Conservation (phyloP, 92 coral and sea anemone species). For the Phenganax stokvisi region DNA sequence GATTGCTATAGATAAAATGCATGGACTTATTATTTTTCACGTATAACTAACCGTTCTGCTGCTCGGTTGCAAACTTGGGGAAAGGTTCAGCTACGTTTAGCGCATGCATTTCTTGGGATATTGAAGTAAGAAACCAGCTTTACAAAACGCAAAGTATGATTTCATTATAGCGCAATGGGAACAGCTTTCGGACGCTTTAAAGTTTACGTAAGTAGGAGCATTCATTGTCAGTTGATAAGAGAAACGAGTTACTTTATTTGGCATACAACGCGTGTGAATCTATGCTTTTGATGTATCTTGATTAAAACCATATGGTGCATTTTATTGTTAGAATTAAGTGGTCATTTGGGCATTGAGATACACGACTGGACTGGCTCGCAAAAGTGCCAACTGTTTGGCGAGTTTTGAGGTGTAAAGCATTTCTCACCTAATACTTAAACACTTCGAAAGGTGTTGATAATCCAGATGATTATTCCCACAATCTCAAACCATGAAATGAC, state of each 20-base stretch:
- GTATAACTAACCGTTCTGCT: no score
- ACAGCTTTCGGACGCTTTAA: background rate
- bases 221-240: constrained; percentile 7
- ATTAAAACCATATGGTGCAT: background rate
- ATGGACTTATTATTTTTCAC: no score
- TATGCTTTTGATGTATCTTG: background rate
- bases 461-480: background rate
- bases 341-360: background rate
- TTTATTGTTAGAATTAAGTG: background rate
- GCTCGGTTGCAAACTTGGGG: no score
- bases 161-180: background rate
- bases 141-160: no score
- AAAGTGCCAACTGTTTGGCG: no score
- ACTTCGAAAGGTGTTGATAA: constrained; percentile 17
- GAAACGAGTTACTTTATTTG: background rate
- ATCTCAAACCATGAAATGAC: background rate
- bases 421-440: background rate
- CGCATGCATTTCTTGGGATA: no score
- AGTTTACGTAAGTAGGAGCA: background rate
- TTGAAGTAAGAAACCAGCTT: no score
- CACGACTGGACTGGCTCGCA: background rate
- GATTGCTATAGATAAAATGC: no score
- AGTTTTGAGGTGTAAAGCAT: background rate
- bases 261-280: constrained; percentile 9
- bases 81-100: no score